Base-by-base conservation (phyloP, 2,888 invertebrate genomes). In the Halictus quadricinctus region DNA sequence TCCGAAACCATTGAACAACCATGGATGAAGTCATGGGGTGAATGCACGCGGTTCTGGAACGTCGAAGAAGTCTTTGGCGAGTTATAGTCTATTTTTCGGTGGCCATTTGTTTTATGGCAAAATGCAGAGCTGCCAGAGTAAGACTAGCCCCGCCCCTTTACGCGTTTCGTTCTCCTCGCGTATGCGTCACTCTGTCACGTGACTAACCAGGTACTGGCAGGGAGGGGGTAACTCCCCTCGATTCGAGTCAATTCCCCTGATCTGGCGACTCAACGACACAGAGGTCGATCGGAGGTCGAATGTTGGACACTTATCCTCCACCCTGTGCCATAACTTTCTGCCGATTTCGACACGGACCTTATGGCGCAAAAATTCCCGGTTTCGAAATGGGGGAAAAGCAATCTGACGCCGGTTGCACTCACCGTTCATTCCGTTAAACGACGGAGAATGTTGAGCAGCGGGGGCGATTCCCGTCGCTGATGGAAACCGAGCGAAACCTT, bases 401-500 rank as follows among this genome's bases (percentile, higher is more conserved):
- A 29, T 29, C 64, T 64, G 29, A 29, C 29, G 64, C 15, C 29
- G 7, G 13, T 64, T 64, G 64, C 64, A 15, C 64, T 15, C 64
- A 64, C 15, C 15, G 29, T 64, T 64, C 64, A 29, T 64, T 64
- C 64, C 64, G 29, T 64, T 7, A 75, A 36, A 54, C 36, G 60
- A 43, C 5, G 50, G 21, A 36, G 29, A 50, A n/a, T 54, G 73
- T 36, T 74, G 70, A 58, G 70, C n/a, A 58, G 60, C 60, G 72
- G 36, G 80, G 79, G 76, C 81, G 75, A 87, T 86, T 87, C 76
- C 54, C 72, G 58, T 36, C 66, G 50, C 60, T 66, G 84, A 81
- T 87, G 85, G 87, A 91, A 91, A 92, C 85, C 86, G 88, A 81
- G 86, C 85, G 89, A 90, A 92, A 91, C 92, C 92, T 92, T 92